Evolutionary conservation across 1,140 invertebrate species (phyloP), one percentile per base, ranked within the genome.

Genomic region (Portunus trituberculatus): DNA sequence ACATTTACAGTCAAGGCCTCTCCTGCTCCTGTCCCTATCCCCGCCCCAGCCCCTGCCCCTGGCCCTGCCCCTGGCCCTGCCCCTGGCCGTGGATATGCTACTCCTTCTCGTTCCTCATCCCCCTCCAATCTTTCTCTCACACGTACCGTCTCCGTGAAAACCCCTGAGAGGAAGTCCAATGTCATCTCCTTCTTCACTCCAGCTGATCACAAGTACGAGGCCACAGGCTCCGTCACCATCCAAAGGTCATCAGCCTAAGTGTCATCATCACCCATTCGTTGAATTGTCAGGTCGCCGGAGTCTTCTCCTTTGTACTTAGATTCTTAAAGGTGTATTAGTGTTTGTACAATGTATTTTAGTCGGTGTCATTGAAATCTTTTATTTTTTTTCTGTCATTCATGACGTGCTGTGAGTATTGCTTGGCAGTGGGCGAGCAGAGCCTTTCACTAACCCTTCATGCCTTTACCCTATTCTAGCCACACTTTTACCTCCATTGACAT

Each of bases 161-260:
- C 46, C 7, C 94, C 94, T 0, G 94, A 95, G 31, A 86, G 94
- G n/a, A 59, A 32, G n/a, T 92, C 90, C 0, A 82, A 7, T 31
- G 94, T 95, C 8, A 95, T 95, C 83, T 93, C 91, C n/a, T 91
- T 92, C 84, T 95, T 95, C 31, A 32, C 48, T 28, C 94, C 94
- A 10, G 94, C 94, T 4, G 94, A 95, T 1, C 94, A 95, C 84
- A 67, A 20, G 25, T 95, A 93, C 59, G 96, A 93, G 39, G 96
- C 96, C 20, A 96, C 92, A 29, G 89, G 94, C 39, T 89, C 91
- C 8, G 94, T 95, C 82, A 83, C 84, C 88, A 93, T 93, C 59
- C 91, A 93, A 45, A 52, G 32, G 84, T 91, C 89, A 4, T 52
- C 32, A 14, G 29, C 86, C 29, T 88, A 12, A 88, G 25, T 76